Evolutionary conservation across 2,113 vertebrate species (phyloP), one percentile per base, ranked within the genome.

Genomic region (Xiphias gladius): DNA sequence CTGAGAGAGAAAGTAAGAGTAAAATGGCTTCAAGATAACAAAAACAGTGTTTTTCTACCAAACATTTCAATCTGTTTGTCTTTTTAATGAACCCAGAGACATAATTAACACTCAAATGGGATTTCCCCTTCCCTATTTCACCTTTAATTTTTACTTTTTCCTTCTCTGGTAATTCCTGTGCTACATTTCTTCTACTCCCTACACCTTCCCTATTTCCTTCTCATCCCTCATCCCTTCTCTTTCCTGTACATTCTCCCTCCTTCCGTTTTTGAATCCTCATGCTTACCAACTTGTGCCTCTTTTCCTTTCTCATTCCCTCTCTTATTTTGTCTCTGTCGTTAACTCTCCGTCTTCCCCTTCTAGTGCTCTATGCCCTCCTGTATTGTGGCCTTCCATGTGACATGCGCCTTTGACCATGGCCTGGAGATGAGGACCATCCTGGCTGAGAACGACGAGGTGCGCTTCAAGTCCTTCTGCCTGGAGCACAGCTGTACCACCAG

Each of bases 321-420:
- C 2, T 26, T 62, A 46, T 50, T 37, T n/a, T 50, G 4, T 69
- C 32, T 20, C 48, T 43, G 32, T 9, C 4, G 2, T 64, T 58
- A 55, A 75, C 28, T 48, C 46, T 52, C 82, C 50, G 2, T 48
- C 72, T n/a, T 87, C 8, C 79, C 62, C 80, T 0, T 43, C 8
- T 93, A 99, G 98, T 99, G 98, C 92, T 99, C 97, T 91, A 98
- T 97, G 97, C 96, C 97, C 46, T 95, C 97, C 92, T 99, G 98
- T 0, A 94, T 99, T 82, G 97, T 97, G 9, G 98, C 97, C 19
- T 99, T 99, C 95, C 98, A 99, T 7, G 98, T 99, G 94, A 99
- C 98, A 0, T 99, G 98, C 95, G 98, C 98, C 91, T 99, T 99
- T 48, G 98, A 99, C 92, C 97, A 96, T 66, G 95, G 96, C 90